These are phyloP conservation scores for Clistopyga incitator DNA, from an alignment of 2,888 invertebrate species.

Conservation along the genomic window DNA sequence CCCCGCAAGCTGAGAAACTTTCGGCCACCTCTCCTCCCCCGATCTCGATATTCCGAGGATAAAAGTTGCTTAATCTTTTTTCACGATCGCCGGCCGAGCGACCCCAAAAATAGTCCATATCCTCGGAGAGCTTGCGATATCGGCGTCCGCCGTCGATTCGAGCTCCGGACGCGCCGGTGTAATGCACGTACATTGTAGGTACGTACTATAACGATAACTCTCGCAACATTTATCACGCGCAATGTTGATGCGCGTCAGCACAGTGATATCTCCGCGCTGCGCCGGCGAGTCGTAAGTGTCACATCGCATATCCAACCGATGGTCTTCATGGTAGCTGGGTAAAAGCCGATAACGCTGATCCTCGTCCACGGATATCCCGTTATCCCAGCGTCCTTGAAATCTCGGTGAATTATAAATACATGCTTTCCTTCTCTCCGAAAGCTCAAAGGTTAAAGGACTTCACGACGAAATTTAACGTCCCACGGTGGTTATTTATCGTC, in stretches of 20 bases:
- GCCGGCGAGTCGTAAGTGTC: constrained; percentile 26
- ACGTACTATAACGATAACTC: constrained; percentile 49
- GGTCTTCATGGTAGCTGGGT: constrained; percentile 56
- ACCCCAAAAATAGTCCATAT: constrained; percentile 16
- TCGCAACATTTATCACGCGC: constrained; percentile 49
- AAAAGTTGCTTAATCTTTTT: constrained; percentile 59
- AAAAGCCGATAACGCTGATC: constrained; percentile 72
- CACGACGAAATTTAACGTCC: too few relatives aligned
- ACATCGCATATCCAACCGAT: constrained; percentile 58
- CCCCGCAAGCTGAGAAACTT: constrained; percentile 38
- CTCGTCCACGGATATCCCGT: constrained; percentile 64
- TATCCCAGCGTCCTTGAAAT: constrained; percentile 18
- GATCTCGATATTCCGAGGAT: constrained; percentile 40
- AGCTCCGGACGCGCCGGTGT: constrained; percentile 21
- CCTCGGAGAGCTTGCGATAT: background rate
- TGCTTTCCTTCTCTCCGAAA: background rate
- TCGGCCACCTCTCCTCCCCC: constrained; percentile 12
- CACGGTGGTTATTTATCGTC: too few relatives aligned
- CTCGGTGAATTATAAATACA: background rate
- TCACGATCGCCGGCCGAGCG: constrained; percentile 29
- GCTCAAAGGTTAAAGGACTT: too few relatives aligned
- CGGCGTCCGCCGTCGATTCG: background rate
- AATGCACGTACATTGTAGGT: constrained; percentile 4
- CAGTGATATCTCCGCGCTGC: constrained; percentile 20
- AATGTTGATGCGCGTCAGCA: constrained; percentile 57